Evolutionary conservation across 2,113 vertebrate species (phyloP), one percentile per base, ranked within the genome.

Genomic region (Erythrocercus mccallii): DNA sequence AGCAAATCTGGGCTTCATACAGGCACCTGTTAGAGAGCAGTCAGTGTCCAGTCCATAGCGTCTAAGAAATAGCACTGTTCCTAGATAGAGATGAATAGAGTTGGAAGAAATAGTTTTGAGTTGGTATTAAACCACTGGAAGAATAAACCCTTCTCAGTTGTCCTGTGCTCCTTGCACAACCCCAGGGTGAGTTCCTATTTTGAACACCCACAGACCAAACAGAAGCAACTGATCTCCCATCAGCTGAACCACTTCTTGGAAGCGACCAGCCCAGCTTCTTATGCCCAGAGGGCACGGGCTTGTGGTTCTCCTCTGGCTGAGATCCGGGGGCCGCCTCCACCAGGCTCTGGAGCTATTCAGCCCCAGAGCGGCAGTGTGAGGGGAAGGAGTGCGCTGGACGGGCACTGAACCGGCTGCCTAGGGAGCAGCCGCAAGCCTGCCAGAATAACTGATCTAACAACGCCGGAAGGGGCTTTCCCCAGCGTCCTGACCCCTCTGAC

Each of bases 321-420:
- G 35, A 27, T 15, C 8, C 12, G n/a, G 7, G 57, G 6, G 47
- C 33, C 13, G 25, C 35, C 40, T 35, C 40, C 61, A 14, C 14
- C 65, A 30, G n/a, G 19, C n/a, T 16, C 23, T 4, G 64, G 28
- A 38, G 54, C 33, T 38, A 23, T 15, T 44, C 54, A 10, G 12
- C 27, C 19, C 47, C 65, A 30, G 5, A 8, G 48, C 40, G 27
- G 30, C 24, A 31, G 24, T 0, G 24, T 0, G 16, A 40, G 11
- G 22, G 15, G n/a, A 30, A 40, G 11, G 2, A 35, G 6, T 0
- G 24, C 6, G 28, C 10, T 21, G 40, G 9, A 6, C 3, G 24
- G 19, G 57, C 74, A 56, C 48, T 4, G 40, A 40, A 8, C 5
- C 16, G 15, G 58, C 68, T 53, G 16, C 47, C 10, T 27, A 18